Percentiles rank a stretch among this genome's conserved stretches.
phyloP scores from a whole-genome alignment of 2,797 vertebrate genomes.

The Monodelphis domestica region DNA sequence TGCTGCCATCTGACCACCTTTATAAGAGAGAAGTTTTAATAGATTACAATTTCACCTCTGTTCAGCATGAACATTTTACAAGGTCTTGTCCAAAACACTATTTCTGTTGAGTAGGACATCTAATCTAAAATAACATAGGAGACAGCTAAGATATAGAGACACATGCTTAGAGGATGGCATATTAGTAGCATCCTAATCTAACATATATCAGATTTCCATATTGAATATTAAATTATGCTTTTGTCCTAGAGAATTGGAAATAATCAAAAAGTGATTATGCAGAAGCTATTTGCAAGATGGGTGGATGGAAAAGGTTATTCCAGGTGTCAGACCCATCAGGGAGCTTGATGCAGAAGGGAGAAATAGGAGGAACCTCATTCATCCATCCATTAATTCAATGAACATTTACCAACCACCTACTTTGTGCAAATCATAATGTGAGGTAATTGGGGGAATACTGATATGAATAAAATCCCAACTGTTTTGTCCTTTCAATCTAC shows the following conservation, averaged over 20 bases:
- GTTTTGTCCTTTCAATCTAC: neutral
- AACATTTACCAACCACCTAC: neutral
- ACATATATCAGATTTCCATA: neutral
- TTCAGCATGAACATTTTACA: neutral
- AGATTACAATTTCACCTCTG: neutral
- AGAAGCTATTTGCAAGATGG: neutral
- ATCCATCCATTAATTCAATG: neutral
- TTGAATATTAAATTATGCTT: neutral
- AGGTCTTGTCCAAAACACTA: neutral
- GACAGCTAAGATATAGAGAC: neutral
- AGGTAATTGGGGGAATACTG: neutral
- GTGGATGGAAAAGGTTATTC: neutral
- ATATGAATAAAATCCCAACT: neutral
- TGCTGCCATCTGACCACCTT: neutral
- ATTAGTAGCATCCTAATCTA: neutral
- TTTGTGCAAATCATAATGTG: neutral
- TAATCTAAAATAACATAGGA: neutral
- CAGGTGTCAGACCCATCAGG: neutral
- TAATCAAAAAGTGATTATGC: neutral
- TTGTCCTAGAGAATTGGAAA: neutral
- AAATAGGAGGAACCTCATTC: neutral
- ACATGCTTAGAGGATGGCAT: neutral
- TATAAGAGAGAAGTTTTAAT: neutral
- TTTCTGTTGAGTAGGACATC: neutral
- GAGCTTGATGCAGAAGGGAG: neutral